Evolutionary conservation across 2,888 invertebrate species (phyloP), one percentile per base, ranked within the genome.

Genomic region (Cyclophora albipunctata): DNA sequence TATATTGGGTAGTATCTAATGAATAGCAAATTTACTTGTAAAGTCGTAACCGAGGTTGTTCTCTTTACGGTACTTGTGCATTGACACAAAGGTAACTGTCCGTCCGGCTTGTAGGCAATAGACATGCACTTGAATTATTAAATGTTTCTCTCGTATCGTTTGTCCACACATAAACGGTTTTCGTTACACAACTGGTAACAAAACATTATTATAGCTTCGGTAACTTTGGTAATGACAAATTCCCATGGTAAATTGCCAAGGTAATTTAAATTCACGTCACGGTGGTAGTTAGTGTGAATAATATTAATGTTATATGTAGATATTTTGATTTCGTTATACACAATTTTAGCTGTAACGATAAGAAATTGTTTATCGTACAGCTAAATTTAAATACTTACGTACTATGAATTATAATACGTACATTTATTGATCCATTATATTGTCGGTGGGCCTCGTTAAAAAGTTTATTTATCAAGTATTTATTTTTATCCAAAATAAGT

Each of bases 1-100:
- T 81, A 73, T 82, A 73, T 75, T 78, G 72, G 78, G 76, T 71
- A 63, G 69, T 76, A 71, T 77, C 75, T 80, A 82, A 82, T 83
- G 80, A 83, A 82, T 81, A 81, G 69, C 70, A 78, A 81, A 81
- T 78, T 74, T 66, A 67, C 67, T 71, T 61, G 73, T 70, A 72
- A 72, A 67, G 67, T 71, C 62, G 73, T 70, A 72, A 72, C 68
- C 62, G 71, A 73, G 72, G 70, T 59, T 70, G 68, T 67, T 69
- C 71, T 69, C 60, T 71, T 68, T 73, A 73, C 66, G 68, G 71
- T 64, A 63, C 64, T 55, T 55, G 56, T 59, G 54, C 60, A 54
- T 58, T 57, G 60, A 58, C 58, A 62, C 67, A 58, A 66, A 69
- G 65, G 67, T 66, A 63, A 65, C 63, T 69, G 65, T 64, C 66